Evolutionary conservation across 2,797 vertebrate species (phyloP), one percentile per base, ranked within the genome.

Genomic region (Chromis chromis): DNA sequence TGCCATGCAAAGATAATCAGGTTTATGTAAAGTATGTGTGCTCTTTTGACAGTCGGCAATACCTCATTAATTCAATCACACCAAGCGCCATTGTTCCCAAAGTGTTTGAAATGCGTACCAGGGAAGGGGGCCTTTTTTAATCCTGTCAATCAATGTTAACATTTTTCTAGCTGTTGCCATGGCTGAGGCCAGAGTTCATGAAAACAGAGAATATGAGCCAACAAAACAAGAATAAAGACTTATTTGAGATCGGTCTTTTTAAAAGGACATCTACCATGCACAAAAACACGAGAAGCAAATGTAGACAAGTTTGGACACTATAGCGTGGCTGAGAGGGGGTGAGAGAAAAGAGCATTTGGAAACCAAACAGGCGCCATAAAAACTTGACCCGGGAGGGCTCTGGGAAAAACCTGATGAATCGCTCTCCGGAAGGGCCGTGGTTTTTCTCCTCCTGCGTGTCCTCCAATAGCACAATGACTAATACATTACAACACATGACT

Each of bases 11-110:
- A 99, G 98, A 99, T 99, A 99, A 99, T 99, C 97, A 98, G 97
- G 97, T 99, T 99, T 99, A 99, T 99, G 98, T 99, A 99, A 99
- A 99, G 96, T 98, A 96, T 98, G 97, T 97, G 96, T 97, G 98
- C 96, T 99, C 97, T 97, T 99, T 98, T 99, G 97, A 99, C 98
- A 97, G 97, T 96, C 96, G 88, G 65, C 92, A 90, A 97, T 97
- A 97, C 95, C 98, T 99, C 97, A 99, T 99, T 99, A 99, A 99
- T 99, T 99, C 98, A 97, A 97, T 98, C 97, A 97, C 97, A 97
- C 95, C 97, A 95, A 96, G 96, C 95, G 88, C 95, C 94, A 98
- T 99, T 99, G 98, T 99, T 97, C 96, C 94, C 96, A 90, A 94
- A 96, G 97, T 97, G 97, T 99, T 98, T 99, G 97, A 99, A 98